phyloP scores from a whole-genome alignment of 2,888 invertebrate genomes.

The Zygothrica quintamaculata region DNA sequence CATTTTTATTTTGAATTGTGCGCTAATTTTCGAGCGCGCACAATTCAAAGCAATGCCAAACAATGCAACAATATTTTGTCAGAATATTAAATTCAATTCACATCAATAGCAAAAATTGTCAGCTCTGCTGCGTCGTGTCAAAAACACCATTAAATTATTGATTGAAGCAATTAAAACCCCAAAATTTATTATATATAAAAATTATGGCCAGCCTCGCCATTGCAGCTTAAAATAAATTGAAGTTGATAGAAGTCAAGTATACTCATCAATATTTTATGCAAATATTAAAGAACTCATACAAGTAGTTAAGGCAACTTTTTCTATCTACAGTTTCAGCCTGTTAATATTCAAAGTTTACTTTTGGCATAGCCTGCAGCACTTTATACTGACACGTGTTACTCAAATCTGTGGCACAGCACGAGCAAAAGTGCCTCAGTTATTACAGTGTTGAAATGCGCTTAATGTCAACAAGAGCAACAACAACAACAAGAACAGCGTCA shows the following conservation, averaged over 20 bases:
- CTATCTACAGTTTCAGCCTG: too few relatives aligned
- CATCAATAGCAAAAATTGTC: constrained; percentile 39
- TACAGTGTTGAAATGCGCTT: constrained; percentile 62
- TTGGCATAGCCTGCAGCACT: too few relatives aligned
- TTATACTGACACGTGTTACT: constrained; percentile 34
- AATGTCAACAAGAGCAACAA: constrained; percentile 65
- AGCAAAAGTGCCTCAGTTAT: constrained; percentile 38
- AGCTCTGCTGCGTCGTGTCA: constrained; percentile 57
- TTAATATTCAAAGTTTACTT: too few relatives aligned
- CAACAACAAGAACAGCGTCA: too few relatives aligned
- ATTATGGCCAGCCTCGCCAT: constrained; percentile 50
- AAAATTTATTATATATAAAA: background rate
- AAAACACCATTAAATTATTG: constrained; percentile 66
- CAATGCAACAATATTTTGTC: constrained; percentile 49
- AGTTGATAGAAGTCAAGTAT: too few relatives aligned
- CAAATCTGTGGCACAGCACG: constrained; percentile 27
- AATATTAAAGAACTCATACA: too few relatives aligned
- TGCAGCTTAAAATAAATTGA: too few relatives aligned
- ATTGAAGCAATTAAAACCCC: constrained; percentile 15
- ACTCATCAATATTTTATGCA: too few relatives aligned
- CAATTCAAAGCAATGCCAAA: constrained; percentile 28
- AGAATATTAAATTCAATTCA: constrained; percentile 33
- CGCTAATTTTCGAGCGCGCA: constrained; percentile 20
- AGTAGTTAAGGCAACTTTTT: too few relatives aligned
- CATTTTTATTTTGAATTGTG: constrained; percentile 15